A percentile compares a stretch with the other conserved stretches of the same genome.
phyloP scores from a whole-genome alignment of 2,888 invertebrate species.

The Ischnus inquisitorius region DNA sequence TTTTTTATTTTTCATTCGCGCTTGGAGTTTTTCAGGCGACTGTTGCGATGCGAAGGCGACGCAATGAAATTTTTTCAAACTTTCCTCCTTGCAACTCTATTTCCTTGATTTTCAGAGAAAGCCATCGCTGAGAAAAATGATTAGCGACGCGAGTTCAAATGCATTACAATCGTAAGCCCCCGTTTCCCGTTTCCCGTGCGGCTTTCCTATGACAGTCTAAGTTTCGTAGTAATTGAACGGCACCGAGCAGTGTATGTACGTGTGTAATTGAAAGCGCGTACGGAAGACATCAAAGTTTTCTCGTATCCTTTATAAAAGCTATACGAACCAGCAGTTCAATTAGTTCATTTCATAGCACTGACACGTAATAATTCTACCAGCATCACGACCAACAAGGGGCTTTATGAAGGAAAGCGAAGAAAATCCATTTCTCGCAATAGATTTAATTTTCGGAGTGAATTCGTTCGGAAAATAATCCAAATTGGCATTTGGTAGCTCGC shows the following conservation, averaged over 20 bases:
- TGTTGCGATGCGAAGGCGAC: background rate
- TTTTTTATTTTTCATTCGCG: too few species aligned
- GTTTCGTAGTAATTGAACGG: background rate
- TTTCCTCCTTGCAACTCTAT: background rate
- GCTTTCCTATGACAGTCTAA: conserved; percentile 2
- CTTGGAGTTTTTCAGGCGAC: background rate
- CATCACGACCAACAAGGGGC: background rate
- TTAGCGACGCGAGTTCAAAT: conserved; percentile 27
- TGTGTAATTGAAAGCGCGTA: conserved; percentile 3
- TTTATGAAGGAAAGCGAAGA: background rate
- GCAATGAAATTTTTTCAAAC: background rate
- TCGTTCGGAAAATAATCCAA: too few species aligned
- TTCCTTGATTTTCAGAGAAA: background rate
- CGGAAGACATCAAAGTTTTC: conserved; percentile 24
- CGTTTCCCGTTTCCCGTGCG: background rate
- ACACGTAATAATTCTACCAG: background rate
- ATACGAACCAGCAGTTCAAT: conserved; percentile 21
- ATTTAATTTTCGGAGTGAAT: background rate
- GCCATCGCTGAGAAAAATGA: conserved; percentile 17
- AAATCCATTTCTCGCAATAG: background rate
- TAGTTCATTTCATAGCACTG: background rate
- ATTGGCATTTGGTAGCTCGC: too few species aligned
- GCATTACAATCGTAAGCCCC: conserved; percentile 22
- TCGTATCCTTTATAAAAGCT: background rate
- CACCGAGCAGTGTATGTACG: conserved; percentile 18